phyloP scores from a whole-genome alignment of 2,888 invertebrate genomes.

The Pristionchus exspectatus region DNA sequence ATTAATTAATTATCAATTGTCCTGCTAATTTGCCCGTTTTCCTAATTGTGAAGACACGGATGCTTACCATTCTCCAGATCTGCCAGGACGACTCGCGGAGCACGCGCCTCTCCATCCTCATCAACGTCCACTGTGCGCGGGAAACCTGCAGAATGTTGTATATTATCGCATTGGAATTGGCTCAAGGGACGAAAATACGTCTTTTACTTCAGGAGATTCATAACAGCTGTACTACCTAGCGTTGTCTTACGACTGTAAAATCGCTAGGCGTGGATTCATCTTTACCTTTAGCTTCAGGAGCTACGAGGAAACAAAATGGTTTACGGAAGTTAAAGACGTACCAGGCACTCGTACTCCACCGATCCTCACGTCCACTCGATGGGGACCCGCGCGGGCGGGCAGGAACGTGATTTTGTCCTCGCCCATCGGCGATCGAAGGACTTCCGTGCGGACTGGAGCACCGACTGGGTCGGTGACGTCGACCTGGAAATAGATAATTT shows the following conservation, averaged over 20 bases:
- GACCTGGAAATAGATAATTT: constrained; percentile 60
- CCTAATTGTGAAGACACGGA: no score
- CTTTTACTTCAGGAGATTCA: no score
- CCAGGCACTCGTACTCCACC: constrained; percentile 77
- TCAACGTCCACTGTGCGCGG: constrained; percentile 75
- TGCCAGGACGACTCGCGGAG: constrained; percentile 5
- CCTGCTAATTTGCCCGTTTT: background rate
- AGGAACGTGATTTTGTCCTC: constrained; percentile 71
- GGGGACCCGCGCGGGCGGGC: constrained; percentile 74
- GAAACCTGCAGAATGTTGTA: constrained; percentile 59
- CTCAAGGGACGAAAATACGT: background rate
- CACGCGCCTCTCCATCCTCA: constrained; percentile 60
- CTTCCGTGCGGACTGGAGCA: constrained; percentile 69
- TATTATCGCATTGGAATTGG: background rate
- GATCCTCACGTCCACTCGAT: constrained; percentile 71
- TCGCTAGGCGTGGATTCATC: no score
- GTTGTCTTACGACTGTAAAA: no score
- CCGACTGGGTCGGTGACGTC: constrained; percentile 75
- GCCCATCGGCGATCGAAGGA: constrained; percentile 55
- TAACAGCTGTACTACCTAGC: no score
- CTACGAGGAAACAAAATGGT: no score
- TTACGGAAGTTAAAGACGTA: no score
- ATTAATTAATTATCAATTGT: constrained; percentile 65
- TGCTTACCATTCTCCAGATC: background rate
- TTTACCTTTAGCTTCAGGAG: no score